Evolutionary conservation across 2,888 invertebrate species (phyloP).

Genomic region (Tupiocoris notatus): DNA sequence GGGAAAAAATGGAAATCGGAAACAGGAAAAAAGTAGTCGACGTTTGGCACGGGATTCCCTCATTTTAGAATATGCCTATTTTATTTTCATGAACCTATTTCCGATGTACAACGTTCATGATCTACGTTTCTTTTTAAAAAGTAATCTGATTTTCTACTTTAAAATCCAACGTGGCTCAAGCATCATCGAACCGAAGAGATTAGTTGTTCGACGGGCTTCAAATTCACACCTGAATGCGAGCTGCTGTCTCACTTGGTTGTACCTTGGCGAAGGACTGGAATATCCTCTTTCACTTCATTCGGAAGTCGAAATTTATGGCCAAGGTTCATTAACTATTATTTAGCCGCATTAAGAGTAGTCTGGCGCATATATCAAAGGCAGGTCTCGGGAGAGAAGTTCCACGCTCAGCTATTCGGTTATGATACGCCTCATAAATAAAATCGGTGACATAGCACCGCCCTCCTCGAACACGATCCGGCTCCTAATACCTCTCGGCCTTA

Average conservation of each 20-base stretch:
- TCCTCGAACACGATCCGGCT: background rate
- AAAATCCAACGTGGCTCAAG: too few species aligned
- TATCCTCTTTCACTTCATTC: background rate
- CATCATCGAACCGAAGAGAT: too few species aligned
- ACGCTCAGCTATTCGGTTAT: background rate
- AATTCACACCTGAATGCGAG: background rate
- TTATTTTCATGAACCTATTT: too few species aligned
- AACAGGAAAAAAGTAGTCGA: too few species aligned
- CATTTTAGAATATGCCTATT: too few species aligned
- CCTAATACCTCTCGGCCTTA: too few species aligned
- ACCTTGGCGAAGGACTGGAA: background rate
- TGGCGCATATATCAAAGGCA: constrained; percentile 14
- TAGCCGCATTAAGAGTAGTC: constrained; percentile 24
- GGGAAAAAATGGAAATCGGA: too few species aligned
- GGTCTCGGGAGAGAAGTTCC: background rate
- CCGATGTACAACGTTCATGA: too few species aligned
- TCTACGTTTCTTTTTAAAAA: too few species aligned
- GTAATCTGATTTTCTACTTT: too few species aligned
- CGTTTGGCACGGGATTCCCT: too few species aligned
- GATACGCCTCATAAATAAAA: background rate
- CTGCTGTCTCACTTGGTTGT: background rate
- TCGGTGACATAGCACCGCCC: background rate
- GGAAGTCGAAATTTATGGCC: constrained; percentile 13
- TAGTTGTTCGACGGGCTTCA: too few species aligned
- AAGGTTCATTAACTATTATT: constrained; percentile 29